A percentile compares a stretch with the other conserved stretches of the same genome.
Evolutionary conservation across 2,888 invertebrate genomes (phyloP).

Genomic region (Epinotia bilunana): DNA sequence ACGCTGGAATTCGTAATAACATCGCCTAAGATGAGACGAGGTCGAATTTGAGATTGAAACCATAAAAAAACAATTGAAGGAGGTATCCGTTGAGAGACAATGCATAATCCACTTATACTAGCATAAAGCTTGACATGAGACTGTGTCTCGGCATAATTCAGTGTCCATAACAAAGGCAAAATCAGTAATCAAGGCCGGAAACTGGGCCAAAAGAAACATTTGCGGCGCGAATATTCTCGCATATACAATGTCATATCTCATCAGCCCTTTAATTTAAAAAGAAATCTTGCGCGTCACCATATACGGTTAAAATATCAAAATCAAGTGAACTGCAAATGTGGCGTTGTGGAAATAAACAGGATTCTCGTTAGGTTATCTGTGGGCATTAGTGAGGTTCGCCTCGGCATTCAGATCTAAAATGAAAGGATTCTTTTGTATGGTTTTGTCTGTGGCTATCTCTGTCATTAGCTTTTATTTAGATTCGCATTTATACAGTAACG

Average conservation of each 20-base stretch:
- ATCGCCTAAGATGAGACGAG: background rate
- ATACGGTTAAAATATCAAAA: background rate
- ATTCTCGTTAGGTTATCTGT: conserved; percentile 35
- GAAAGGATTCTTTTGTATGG: conserved; percentile 35
- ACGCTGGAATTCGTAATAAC: too few relatives aligned
- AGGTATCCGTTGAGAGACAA: background rate
- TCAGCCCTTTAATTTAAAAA: background rate
- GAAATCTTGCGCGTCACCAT: background rate
- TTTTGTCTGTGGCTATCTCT: conserved; percentile 8
- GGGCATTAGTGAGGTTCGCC: conserved; percentile 33
- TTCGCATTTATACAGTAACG: background rate
- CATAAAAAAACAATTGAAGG: background rate
- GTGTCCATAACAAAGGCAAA: conserved; percentile 27
- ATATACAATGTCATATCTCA: background rate
- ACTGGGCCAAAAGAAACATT: conserved; percentile 28
- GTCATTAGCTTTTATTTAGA: conserved; percentile 9
- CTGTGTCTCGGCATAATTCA: conserved; percentile 8
- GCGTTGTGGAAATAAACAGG: background rate
- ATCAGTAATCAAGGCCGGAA: conserved; percentile 35
- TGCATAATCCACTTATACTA: conserved; percentile 3
- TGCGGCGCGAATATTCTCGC: background rate
- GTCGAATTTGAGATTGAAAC: background rate
- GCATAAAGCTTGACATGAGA: conserved; percentile 10
- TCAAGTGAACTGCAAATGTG: background rate
- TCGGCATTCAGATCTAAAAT: conserved; percentile 30